Percentiles rank a stretch among this genome's conserved stretches.
These are phyloP conservation scores for Hipposideros larvatus DNA, from an alignment of 2,797 vertebrate genomes.

Conservation along the genomic window DNA sequence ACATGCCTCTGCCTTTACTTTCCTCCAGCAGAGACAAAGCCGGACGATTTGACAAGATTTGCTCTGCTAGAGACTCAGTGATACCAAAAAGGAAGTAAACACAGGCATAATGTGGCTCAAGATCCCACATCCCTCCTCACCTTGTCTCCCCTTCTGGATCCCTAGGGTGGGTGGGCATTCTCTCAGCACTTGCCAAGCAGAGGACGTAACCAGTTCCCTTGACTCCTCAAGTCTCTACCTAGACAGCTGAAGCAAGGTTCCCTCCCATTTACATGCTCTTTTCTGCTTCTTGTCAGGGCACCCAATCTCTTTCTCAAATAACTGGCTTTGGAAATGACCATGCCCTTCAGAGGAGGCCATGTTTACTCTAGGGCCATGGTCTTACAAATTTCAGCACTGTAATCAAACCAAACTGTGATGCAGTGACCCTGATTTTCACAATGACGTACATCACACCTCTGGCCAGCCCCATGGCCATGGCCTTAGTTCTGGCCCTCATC, in stretches of 20 bases:
- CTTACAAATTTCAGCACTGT: background rate
- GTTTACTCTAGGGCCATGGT: too few relatives aligned
- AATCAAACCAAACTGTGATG: background rate
- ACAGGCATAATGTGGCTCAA: background rate
- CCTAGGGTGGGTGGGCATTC: fast-evolving
- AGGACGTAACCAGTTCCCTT: background rate
- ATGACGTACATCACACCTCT: fast-evolving
- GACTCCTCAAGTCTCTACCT: background rate
- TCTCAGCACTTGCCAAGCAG: background rate
- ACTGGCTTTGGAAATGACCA: background rate
- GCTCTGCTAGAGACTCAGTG: background rate
- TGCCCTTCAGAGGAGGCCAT: background rate
- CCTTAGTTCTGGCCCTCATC: background rate
- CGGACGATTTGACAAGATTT: background rate
- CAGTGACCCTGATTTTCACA: background rate
- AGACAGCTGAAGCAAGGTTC: background rate
- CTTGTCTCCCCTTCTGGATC: background rate
- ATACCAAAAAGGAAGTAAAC: background rate
- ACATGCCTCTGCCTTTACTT: background rate
- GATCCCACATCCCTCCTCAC: background rate
- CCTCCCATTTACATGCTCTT: background rate
- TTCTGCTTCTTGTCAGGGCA: background rate
- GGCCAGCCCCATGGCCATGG: background rate
- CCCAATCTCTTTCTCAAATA: background rate
- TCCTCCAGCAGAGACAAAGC: background rate